Evolutionary conservation across 92 coral and sea anemone genomes (phyloP).

Genomic region (Siderastrea radians): DNA sequence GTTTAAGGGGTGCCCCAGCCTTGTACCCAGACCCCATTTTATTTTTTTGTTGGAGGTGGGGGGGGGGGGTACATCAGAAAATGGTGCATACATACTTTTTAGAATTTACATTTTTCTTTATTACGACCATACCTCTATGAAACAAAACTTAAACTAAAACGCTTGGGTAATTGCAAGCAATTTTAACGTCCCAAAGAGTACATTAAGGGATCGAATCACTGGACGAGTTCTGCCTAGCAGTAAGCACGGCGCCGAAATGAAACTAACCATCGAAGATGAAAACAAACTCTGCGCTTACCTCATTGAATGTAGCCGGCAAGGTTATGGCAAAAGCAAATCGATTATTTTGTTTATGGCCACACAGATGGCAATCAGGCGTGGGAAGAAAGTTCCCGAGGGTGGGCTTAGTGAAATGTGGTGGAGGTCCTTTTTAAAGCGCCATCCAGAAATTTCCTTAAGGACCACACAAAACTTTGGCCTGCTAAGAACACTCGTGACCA

Average conservation of each 20-base stretch:
- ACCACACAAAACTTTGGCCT: constrained; percentile 8
- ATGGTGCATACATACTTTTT: too few species aligned
- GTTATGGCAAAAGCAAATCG: constrained; percentile 46
- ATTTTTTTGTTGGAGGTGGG: too few species aligned
- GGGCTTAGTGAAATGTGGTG: constrained; percentile 30
- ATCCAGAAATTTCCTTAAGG: constrained; percentile 9
- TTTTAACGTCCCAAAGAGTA: constrained; percentile 20
- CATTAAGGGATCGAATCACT: constrained; percentile 24
- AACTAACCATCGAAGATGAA: constrained; percentile 6
- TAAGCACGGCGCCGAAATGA: constrained; percentile 23
- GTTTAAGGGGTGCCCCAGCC: too few species aligned
- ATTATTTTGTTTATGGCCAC: constrained; percentile 46
- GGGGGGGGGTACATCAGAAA: too few species aligned
- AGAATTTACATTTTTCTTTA: too few species aligned
- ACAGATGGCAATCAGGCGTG: constrained; percentile 11
- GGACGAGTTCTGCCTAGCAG: constrained; percentile 13
- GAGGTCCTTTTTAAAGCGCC: constrained; percentile 1
- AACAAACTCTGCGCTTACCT: constrained; percentile 11
- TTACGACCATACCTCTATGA: too few species aligned
- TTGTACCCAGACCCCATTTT: too few species aligned
- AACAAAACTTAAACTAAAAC: too few species aligned
- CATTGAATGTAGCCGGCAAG: neutral
- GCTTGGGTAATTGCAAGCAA: neutral
- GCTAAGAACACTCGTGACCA: constrained; percentile 26
- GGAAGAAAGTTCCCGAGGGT: neutral